Conservation (phyloP, 2,888 invertebrate species). For the Octodonta nipae region DNA sequence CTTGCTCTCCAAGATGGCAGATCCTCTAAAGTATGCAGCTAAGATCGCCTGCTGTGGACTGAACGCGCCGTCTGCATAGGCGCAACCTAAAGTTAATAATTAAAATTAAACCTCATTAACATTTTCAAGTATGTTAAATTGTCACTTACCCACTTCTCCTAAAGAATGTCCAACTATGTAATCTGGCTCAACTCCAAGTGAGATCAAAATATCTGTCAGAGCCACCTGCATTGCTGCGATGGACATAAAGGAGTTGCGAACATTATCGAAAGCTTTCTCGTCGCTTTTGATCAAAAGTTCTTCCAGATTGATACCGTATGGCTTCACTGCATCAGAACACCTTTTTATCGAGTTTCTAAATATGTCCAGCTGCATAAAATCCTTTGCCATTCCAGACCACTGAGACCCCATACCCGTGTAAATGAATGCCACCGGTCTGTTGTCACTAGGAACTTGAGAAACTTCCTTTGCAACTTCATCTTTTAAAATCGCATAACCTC, state of each 20-base stretch:
- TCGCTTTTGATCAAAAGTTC: constrained; percentile 64
- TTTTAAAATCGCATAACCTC: constrained; percentile 69
- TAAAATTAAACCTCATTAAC: background rate
- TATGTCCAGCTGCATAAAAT: constrained; percentile 66
- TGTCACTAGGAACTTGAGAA: constrained; percentile 39
- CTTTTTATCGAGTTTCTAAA: constrained; percentile 68
- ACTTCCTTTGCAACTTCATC: constrained; percentile 40
- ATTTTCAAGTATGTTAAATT: background rate
- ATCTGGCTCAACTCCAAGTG: constrained; percentile 69
- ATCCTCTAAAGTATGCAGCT: constrained; percentile 87
- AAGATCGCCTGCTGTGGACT: constrained; percentile 87
- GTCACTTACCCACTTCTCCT: constrained; percentile 58
- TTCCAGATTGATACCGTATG: constrained; percentile 71
- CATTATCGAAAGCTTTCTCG: constrained; percentile 68
- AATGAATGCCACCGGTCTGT: constrained; percentile 82
- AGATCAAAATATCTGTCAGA: constrained; percentile 73
- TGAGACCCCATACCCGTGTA: constrained; percentile 98
- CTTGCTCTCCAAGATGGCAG: constrained; percentile 63
- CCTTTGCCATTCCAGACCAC: constrained; percentile 90
- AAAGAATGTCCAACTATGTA: constrained; percentile 95
- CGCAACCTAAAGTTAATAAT: constrained; percentile 57
- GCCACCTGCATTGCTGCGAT: constrained; percentile 95
- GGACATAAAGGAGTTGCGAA: constrained; percentile 79
- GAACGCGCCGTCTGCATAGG: constrained; percentile 91
- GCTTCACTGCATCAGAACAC: constrained; percentile 62